These are phyloP conservation scores for Ceratotherium simum DNA, from an alignment of 2,113 vertebrate species.

Conservation along the genomic window DNA sequence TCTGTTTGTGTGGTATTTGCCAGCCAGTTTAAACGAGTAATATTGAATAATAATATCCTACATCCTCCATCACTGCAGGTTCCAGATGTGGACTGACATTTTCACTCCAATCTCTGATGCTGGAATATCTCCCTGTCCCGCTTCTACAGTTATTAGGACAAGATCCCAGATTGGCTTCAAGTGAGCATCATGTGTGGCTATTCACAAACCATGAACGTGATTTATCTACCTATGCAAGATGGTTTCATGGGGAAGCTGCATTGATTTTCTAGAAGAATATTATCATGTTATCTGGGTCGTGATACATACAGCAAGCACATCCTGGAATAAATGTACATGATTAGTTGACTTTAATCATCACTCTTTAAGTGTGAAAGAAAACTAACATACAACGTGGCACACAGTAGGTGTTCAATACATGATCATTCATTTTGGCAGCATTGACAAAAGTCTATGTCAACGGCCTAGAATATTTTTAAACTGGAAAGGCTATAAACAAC, in stretches of 20 bases:
- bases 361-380: background rate
- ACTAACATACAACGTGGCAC: background rate
- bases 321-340: background rate
- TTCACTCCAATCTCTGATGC: background rate
- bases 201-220: background rate
- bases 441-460: background rate
- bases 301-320: background rate
- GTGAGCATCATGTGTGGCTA: background rate
- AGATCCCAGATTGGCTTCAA: conserved; percentile 24
- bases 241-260: background rate
- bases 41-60: conserved; percentile 14
- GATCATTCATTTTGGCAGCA: background rate
- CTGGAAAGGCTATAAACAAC: background rate
- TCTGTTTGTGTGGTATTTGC: background rate
- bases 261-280: background rate
- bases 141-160: conserved; percentile 5
- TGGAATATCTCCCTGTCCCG: conserved; percentile 2
- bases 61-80: background rate
- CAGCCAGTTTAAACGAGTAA: background rate
- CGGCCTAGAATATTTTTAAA: background rate
- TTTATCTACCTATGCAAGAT: background rate
- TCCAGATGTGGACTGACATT: background rate
- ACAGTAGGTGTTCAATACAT: background rate
- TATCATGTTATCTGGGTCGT: background rate
- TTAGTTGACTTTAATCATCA: background rate